Conservation (phyloP, 2,113 vertebrate genomes). For the Cricetomys ansorgei region DNA sequence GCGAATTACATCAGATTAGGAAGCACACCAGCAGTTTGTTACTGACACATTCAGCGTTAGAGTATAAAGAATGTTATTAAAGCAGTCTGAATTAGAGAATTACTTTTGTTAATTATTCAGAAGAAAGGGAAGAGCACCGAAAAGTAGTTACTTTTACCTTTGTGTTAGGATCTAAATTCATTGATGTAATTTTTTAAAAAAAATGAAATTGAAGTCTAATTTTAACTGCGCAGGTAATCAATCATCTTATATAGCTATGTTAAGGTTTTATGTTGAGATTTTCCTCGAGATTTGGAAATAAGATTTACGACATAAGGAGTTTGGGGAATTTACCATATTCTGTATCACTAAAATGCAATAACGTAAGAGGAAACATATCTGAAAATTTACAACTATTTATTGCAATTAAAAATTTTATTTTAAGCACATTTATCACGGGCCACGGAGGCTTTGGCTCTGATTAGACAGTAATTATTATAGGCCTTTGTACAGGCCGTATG, state of each 20-base stretch:
- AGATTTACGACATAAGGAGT: constrained; percentile 33
- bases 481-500: background rate
- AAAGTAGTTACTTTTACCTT: constrained; percentile 31
- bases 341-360: background rate
- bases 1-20: constrained; percentile 57
- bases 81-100: constrained; percentile 41
- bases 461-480: constrained; percentile 23
- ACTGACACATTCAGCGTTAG: constrained; percentile 41
- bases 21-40: constrained; percentile 55
- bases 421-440: constrained; percentile 25
- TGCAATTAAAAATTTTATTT: constrained; percentile 51
- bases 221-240: constrained; percentile 55
- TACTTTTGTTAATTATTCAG: constrained; percentile 56
- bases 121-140: constrained; percentile 17
- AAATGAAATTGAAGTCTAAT: constrained; percentile 35
- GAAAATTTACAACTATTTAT: constrained; percentile 20
- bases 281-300: constrained; percentile 37
- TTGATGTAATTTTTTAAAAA: constrained; percentile 27
- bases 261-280: background rate
- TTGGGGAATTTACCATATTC: constrained; percentile 39
- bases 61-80: constrained; percentile 48
- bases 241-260: background rate
- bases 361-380: background rate
- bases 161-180: constrained; percentile 42
- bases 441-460: constrained; percentile 35